Evolutionary conservation across 1,140 invertebrate species (phyloP).

Genomic region (Paraescarpia echinospica): DNA sequence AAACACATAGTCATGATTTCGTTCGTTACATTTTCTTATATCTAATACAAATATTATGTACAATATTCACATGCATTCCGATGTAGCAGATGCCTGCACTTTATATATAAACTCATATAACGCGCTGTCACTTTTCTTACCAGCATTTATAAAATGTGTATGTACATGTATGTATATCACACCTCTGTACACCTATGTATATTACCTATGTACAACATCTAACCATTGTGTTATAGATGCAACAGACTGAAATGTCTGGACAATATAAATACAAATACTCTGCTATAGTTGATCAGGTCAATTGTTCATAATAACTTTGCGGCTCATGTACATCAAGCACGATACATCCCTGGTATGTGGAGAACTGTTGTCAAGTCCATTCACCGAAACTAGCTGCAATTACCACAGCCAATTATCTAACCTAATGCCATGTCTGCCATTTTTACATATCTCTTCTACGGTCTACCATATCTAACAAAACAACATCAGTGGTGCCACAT

Average conservation of each 20-base stretch:
- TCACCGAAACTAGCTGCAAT: no score
- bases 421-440: background rate
- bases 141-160: background rate
- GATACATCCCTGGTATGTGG: background rate
- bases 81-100: background rate
- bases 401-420: background rate
- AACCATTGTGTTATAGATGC: background rate
- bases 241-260: background rate
- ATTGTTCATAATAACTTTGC: background rate
- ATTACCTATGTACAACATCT: background rate
- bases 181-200: background rate
- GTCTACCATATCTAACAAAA: background rate
- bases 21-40: background rate
- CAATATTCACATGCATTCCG: background rate
- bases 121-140: background rate
- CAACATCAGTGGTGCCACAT: background rate
- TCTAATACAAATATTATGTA: background rate
- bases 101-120: background rate
- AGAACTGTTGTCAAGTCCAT: no score
- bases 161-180: background rate
- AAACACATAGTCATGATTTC: background rate
- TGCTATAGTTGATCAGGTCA: background rate
- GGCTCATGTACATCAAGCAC: background rate
- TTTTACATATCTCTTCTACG: background rate
- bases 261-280: background rate